Base-by-base conservation (phyloP, 2,888 invertebrate species). In the Hartigia nigra region DNA sequence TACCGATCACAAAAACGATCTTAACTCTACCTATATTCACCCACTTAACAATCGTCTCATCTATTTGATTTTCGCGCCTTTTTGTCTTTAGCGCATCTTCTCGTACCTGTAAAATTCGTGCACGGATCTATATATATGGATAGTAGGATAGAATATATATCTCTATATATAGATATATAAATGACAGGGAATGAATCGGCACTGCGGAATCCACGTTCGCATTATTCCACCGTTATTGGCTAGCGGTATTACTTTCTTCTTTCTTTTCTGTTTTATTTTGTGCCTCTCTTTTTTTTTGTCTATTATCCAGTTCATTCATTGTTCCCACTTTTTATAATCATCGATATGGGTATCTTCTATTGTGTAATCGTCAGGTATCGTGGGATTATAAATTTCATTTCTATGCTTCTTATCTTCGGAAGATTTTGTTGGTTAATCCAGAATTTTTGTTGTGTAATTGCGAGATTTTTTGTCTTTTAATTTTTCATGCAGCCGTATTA, bases 1-100 rank as follows among this genome's bases (percentile, higher is more conserved):
- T 55, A 34, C n/a, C 36, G 37, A 39, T 36, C 70, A 23, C 70
- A n/a, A 74, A 35, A 79, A 74, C 77, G 79, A 72, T 55, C 55
- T 23, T 23, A 55, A 9, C 55, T 9, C 55, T 23, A 55, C 23
- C 55, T 23, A 55, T 55, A 55, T 9, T 9, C 55, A 55, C 55
- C 23, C 23, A 55, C 55, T 55, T 55, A 55, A 55, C 55, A 23
- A 23, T 23, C 55, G 23, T 55, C 55, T 39, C 12, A 14, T 39
- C 39, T 14, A 4, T 39, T 39, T 39, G 39, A 39, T 14, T 39
- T 39, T 39, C 39, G 14, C 39, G 39, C 39, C 39, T 4, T 39
- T 39, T 39, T 39, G 14, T 12, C 4, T 4, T 12, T 4, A 39
- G 39, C 4, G 14, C 14, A 14, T 39, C 39, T 14, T 23, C 23